These are phyloP conservation scores for Parnassius glacialis DNA, from an alignment of 2,888 invertebrate genomes.

Conservation along the genomic window DNA sequence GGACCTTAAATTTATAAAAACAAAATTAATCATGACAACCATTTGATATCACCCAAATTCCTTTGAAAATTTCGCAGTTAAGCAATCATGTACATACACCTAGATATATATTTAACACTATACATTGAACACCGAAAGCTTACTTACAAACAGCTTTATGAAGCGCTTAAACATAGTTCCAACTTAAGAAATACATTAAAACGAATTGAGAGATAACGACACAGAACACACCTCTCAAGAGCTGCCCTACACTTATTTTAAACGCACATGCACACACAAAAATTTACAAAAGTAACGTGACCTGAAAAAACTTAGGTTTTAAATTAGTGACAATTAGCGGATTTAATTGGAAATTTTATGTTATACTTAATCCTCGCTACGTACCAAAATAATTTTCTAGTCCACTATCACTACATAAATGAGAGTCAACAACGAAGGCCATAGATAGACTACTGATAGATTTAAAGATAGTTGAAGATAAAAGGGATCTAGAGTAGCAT, in stretches of 20 bases:
- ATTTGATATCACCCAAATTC: slow-evolving; percentile 81
- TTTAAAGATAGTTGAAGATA: slow-evolving; percentile 55
- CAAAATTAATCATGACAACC: slow-evolving; percentile 42
- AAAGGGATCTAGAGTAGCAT: slow-evolving; percentile 43
- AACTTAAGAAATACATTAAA: slow-evolving; percentile 44
- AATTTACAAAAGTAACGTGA: slow-evolving; percentile 5
- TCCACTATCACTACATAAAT: slow-evolving; percentile 58
- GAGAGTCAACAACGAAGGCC: slow-evolving; percentile 77
- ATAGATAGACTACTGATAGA: slow-evolving; percentile 46
- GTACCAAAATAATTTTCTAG: slow-evolving; percentile 74
- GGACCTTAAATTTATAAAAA: slow-evolving; percentile 22
- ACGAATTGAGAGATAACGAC: slow-evolving; percentile 69
- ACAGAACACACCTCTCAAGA: slow-evolving; percentile 64
- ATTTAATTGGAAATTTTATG: slow-evolving; percentile 39
- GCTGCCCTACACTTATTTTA: slow-evolving; percentile 52
- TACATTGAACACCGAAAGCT: slow-evolving; percentile 75
- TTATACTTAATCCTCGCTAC: slow-evolving; percentile 58
- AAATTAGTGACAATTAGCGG: slow-evolving; percentile 75
- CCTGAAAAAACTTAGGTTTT: slow-evolving; percentile 46
- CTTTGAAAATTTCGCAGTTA: slow-evolving; percentile 57
- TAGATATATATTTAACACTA: slow-evolving; percentile 47
- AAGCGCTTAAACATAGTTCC: slow-evolving; percentile 49
- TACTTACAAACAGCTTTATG: slow-evolving; percentile 50
- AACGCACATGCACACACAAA: slow-evolving; percentile 29
- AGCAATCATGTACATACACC: slow-evolving; percentile 50